Evolutionary conservation across 2,888 invertebrate species (phyloP), one percentile per base, ranked within the genome.

Genomic region (Ormyrus pomaceus): DNA sequence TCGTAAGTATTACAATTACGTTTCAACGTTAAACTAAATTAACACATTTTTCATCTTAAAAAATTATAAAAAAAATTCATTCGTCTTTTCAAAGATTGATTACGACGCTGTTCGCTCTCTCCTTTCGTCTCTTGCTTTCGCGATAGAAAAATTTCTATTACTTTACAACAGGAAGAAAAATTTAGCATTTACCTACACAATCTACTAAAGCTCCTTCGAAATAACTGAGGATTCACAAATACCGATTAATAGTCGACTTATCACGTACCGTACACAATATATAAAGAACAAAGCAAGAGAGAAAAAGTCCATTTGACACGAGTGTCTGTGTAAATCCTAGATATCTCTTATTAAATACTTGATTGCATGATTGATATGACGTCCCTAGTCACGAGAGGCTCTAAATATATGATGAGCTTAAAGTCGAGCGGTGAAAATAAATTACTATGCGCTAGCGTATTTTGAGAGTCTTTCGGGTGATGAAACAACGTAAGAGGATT

Each of bases 311-410:
- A 11, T 75, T 51, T 72, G 76, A 82, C 71, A 81, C 66, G 10
- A 62, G 45, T 61, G 68, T 64, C 58, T 65, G 56, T 66, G 66
- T 75, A 78, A 72, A 75, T 81, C 75, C 66, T 81, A 73, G 34
- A 34, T 74, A 51, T 80, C 82, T 84, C 82, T 83, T 84, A 83
- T 86, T 83, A 86, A 82, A 88, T 86, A 86, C 79, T 87, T 87
- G 86, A 87, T 89, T 89, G 86, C 85, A 87, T 87, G 86, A 86
- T 87, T 88, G 89, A 89, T 89, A 89, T 89, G 89, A 88, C 85
- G 85, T 86, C 86, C 84, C 85, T 87, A 87, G 83, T 84, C 84
- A 77, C 59, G 68, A 61, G 78, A 81, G 79, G 73, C 77, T 79
- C 72, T 79, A 79, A 77, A 76, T 73, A 81, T 77, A 84, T 84